Evolutionary conservation across 1,140 invertebrate genomes (phyloP).

Genomic region (Pseudomyrmex cubaensis): DNA sequence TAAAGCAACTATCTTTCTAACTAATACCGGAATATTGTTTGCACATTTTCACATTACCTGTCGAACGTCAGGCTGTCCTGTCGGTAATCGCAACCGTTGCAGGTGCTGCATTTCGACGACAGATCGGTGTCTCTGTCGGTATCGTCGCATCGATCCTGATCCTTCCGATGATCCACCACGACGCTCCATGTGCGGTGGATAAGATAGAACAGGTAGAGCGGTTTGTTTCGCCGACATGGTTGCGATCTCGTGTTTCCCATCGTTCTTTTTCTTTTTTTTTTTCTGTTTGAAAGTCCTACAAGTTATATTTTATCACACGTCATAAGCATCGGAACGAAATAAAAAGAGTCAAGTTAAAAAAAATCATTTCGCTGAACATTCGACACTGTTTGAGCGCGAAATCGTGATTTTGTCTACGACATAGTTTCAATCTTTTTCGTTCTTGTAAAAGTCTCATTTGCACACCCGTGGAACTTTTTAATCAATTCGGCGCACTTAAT

Average conservation of each 20-base stretch:
- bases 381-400: neutral
- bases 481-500: neutral
- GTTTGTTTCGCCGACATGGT: slow-evolving; percentile 78
- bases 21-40: too few species aligned
- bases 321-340: neutral
- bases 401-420: too few species aligned
- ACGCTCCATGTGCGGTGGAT: slow-evolving; percentile 90
- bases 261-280: slow-evolving; percentile 16
- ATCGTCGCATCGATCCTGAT: slow-evolving; percentile 71
- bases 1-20: neutral
- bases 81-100: slow-evolving; percentile 78
- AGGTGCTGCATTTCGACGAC: slow-evolving; percentile 80
- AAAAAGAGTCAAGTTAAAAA: neutral
- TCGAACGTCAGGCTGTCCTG: slow-evolving; percentile 82
- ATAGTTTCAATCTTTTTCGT: too few species aligned
- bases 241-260: slow-evolving; percentile 82
- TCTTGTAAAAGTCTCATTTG: too few species aligned
- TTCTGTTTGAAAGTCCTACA: neutral
- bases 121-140: slow-evolving; percentile 79
- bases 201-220: slow-evolving; percentile 88
- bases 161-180: slow-evolving; percentile 85
- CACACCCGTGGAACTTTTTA: neutral
- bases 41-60: slow-evolving; percentile 73
- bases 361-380: neutral
- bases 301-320: neutral